A percentile compares a stretch with the other conserved stretches of the same genome.
These are phyloP conservation scores for Brenthis ino DNA, from an alignment of 2,888 invertebrate genomes.

Conservation along the genomic window DNA sequence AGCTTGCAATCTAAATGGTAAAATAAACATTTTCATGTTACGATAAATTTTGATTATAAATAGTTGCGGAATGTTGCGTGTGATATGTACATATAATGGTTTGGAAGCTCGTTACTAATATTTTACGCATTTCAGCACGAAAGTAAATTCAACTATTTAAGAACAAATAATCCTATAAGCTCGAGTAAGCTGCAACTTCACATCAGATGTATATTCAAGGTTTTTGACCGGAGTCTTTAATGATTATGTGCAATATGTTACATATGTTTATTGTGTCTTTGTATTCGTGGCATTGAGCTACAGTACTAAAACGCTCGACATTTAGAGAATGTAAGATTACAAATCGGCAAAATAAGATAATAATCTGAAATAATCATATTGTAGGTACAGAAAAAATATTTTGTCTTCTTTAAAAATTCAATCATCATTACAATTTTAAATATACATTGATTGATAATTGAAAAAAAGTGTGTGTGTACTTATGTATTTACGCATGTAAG, in stretches of 20 bases:
- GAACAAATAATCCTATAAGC: background rate
- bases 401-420: no score
- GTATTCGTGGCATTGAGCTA: slow-evolving; percentile 25
- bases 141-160: background rate
- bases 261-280: slow-evolving; percentile 17
- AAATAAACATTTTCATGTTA: no score
- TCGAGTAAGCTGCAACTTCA: slow-evolving; percentile 2
- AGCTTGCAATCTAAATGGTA: no score
- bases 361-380: no score
- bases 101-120: slow-evolving; percentile 2
- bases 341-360: background rate
- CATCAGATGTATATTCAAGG: slow-evolving; percentile 24
- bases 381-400: no score
- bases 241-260: slow-evolving; percentile 16
- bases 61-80: background rate
- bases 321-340: slow-evolving; percentile 15
- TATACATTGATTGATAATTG: background rate
- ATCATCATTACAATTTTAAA: background rate
- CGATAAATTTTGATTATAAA: no score
- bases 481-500: no score
- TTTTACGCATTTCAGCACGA: background rate
- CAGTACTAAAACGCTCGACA: slow-evolving; percentile 11
- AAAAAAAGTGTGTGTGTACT: background rate
- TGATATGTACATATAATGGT: background rate
- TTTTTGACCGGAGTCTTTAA: slow-evolving; percentile 18